phyloP scores from a whole-genome alignment of 37 sponge, comb jelly and placozoan species.

The Trichoplax adhaerens region DNA sequence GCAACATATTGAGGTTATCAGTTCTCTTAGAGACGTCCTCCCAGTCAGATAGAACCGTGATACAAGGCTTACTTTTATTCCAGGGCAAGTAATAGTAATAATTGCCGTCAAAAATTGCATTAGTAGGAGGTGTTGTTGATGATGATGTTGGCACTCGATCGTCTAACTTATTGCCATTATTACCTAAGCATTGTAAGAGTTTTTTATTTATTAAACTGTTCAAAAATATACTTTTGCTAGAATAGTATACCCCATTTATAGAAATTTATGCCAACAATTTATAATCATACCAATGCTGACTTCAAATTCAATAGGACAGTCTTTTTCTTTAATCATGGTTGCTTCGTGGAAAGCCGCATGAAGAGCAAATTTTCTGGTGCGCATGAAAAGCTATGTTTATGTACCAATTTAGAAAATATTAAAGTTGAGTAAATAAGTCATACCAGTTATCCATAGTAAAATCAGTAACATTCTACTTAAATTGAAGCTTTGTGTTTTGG shows the following conservation, averaged over 20 bases:
- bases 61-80: conserved; percentile 8
- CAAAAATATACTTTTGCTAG: no score
- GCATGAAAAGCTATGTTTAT: no score
- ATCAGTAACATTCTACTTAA: no score
- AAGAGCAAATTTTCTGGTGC: neutral
- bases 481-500: no score
- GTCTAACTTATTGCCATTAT: conserved; percentile 20
- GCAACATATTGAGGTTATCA: neutral
- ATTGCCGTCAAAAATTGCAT: conserved; percentile 11
- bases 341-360: conserved; percentile 13
- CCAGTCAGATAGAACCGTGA: conserved; percentile 11
- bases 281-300: conserved; percentile 6
- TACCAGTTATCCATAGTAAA: no score
- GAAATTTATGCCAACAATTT: no score
- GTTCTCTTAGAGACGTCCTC: conserved; percentile 8
- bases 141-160: neutral
- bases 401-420: no score
- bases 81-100: conserved; percentile 17
- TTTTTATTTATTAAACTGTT: no score
- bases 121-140: conserved; percentile 12
- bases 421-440: no score
- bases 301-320: conserved; percentile 12
- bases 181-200: neutral
- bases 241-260: no score
- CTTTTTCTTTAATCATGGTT: conserved; percentile 13